Evolutionary conservation across 2,113 vertebrate species (phyloP), one percentile per base, ranked within the genome.

Genomic region (Nymphicus hollandicus): DNA sequence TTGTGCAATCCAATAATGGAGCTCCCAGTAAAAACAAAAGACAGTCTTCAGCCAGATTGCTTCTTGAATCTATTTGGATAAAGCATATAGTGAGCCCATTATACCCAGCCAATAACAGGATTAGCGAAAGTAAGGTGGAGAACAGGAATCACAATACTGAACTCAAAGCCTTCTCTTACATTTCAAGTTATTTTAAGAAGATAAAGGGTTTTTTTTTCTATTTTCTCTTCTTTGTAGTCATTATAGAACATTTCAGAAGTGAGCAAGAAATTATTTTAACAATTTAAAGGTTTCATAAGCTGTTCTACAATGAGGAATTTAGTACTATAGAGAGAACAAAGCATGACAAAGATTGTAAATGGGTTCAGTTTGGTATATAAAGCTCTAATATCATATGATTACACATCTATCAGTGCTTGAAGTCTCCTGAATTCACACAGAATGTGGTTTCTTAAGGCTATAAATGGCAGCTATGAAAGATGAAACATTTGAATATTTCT

Each of bases 181-280:
- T 37, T 79, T 41, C 13, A 14, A 69, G 81, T 31, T 95, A 93
- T 94, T 96, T 97, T 83, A 77, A 77, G 78, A 74, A 47, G 18
- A 11, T 56, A 89, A 89, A 82, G 65, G 41, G 37, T 39, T 89
- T 81, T 65, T 81, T 83, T 55, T 60, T 16, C 39, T 74, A 11
- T 71, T 82, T 84, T 68, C 12, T 33, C 10, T 71, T 65, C 70
- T 61, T 80, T 80, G 10, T 11, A 61, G n/a, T 53, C 63, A 65
- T 49, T 93, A 69, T 11, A 76, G 66, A 90, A 60, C 41, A 73
- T 63, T 88, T 90, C 66, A 70, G 37, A 93, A 25, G 33, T 14
- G 25, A 56, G 9, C 9, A 86, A 66, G 27, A n/a, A 72, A 61
- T 65, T 85, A 56, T 76, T 77, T 83, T 66, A 92, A 50, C 1